Evolutionary conservation across 2,888 invertebrate species (phyloP).

Genomic region (Lycaena phlaeas): DNA sequence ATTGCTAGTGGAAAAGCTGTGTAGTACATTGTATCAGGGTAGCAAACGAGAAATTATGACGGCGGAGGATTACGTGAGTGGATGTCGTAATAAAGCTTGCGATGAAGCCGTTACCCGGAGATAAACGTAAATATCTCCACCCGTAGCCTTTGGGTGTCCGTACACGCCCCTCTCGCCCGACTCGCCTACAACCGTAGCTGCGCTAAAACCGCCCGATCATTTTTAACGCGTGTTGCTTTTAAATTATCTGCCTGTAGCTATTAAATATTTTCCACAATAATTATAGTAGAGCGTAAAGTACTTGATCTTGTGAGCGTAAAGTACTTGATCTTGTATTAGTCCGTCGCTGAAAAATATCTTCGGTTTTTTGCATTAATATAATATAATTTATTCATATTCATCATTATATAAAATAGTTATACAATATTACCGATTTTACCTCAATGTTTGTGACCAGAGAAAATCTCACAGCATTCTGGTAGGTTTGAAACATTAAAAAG

Average conservation of each 20-base stretch:
- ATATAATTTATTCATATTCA: too few species aligned
- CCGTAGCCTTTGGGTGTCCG: conserved; percentile 46
- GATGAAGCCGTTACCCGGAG: conserved; percentile 72
- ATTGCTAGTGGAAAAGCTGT: conserved; percentile 51
- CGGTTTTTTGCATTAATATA: too few species aligned
- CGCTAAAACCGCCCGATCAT: conserved; percentile 22
- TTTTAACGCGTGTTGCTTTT: conserved; percentile 28
- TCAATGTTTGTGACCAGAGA: too few species aligned
- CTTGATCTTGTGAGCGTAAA: too few species aligned
- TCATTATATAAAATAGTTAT: too few species aligned
- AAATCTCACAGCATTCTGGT: too few species aligned
- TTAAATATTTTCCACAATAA: conserved; percentile 10
- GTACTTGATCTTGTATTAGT: too few species aligned
- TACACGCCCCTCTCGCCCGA: conserved; percentile 26
- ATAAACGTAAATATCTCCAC: conserved; percentile 70
- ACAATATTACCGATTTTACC: too few species aligned
- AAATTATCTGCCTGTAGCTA: conserved; percentile 25
- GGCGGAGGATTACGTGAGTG: conserved; percentile 72
- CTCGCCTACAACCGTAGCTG: conserved; percentile 29
- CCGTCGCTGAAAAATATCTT: too few species aligned
- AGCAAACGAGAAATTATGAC: conserved; percentile 71
- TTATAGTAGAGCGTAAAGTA: too few species aligned
- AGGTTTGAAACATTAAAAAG: too few species aligned
- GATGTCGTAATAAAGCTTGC: conserved; percentile 73
- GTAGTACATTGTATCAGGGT: conserved; percentile 62